Percentiles rank a stretch among this genome's conserved stretches.
Conservation (phyloP, 2,888 invertebrate species). For the Drosophila limbata region DNA sequence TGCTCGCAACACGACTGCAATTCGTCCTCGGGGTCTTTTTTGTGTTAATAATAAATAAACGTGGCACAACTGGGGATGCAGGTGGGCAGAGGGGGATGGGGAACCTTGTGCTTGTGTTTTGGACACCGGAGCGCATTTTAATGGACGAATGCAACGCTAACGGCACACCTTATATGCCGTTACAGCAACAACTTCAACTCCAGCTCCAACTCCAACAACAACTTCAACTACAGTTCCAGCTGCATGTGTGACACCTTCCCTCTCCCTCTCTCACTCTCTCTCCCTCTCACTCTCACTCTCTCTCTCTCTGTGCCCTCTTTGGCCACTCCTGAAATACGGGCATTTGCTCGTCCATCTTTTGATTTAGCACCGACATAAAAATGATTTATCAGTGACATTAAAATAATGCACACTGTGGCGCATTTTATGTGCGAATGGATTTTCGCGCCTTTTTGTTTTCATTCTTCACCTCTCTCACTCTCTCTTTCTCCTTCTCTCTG, state of each 20-base stretch:
- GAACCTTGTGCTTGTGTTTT: constrained; percentile 64
- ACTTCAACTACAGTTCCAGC: neutral
- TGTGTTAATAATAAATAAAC: constrained; percentile 81
- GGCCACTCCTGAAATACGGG: constrained; percentile 74
- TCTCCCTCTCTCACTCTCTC: neutral
- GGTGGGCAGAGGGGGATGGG: constrained; percentile 15
- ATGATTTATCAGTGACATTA: constrained; percentile 85
- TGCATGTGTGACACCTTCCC: constrained; percentile 54
- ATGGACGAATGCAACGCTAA: constrained; percentile 77
- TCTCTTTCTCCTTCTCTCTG: neutral
- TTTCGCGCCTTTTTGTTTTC: constrained; percentile 83
- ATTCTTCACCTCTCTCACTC: neutral
- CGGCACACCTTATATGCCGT: constrained; percentile 30
- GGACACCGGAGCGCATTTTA: constrained; percentile 78
- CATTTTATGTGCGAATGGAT: constrained; percentile 85
- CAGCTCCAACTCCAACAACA: constrained; percentile 12
- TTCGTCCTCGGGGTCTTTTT: constrained; percentile 77
- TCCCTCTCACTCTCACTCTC: neutral
- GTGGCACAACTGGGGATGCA: constrained; percentile 35
- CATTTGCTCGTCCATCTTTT: constrained; percentile 83
- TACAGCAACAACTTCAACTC: constrained; percentile 8
- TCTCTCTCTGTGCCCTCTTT: neutral
- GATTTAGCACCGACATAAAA: constrained; percentile 86
- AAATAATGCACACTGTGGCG: constrained; percentile 85
- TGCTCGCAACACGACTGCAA: constrained; percentile 59